These are phyloP conservation scores for Drosophila prolongata DNA, from an alignment of 2,888 invertebrate genomes.

Conservation along the genomic window DNA sequence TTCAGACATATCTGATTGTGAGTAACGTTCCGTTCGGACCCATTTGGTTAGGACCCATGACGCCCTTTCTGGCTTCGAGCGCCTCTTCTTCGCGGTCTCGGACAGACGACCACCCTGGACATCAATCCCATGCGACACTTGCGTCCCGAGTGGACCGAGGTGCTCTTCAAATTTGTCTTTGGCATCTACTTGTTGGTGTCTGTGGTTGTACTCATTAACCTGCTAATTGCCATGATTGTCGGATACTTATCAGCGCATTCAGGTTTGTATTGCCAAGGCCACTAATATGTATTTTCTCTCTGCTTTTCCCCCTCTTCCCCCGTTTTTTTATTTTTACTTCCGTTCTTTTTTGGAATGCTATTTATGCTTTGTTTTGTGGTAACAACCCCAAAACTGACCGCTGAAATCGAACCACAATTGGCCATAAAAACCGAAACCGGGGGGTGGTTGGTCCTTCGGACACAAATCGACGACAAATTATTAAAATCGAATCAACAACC, in stretches of 20 bases:
- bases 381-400: conserved; percentile 40
- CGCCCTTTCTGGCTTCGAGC: conserved; percentile 96
- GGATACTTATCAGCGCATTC: conserved; percentile 99
- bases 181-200: conserved; percentile 99
- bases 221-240: conserved; percentile 99
- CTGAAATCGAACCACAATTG: conserved; percentile 22
- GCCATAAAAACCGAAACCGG: conserved; percentile 12
- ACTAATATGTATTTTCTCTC: conserved; percentile 74
- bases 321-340: conserved; percentile 4
- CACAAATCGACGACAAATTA: conserved; percentile 8
- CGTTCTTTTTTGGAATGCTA: conserved; percentile 5
- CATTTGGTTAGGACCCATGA: conserved; percentile 86
- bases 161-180: conserved; percentile 95
- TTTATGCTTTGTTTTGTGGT: conserved; percentile 21
- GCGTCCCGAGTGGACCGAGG: conserved; percentile 93
- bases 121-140: conserved; percentile 89
- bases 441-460: conserved; percentile 36
- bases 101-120: conserved; percentile 94
- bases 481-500: conserved; percentile 56
- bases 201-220: conserved; percentile 98
- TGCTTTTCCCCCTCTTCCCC: conserved; percentile 51
- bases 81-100: conserved; percentile 99
- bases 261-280: conserved; percentile 89
- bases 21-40: conserved; percentile 41
- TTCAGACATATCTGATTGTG: conserved; percentile 35